These are phyloP conservation scores for Parnassius mnemosyne DNA, from an alignment of 2,888 invertebrate species.

Conservation along the genomic window DNA sequence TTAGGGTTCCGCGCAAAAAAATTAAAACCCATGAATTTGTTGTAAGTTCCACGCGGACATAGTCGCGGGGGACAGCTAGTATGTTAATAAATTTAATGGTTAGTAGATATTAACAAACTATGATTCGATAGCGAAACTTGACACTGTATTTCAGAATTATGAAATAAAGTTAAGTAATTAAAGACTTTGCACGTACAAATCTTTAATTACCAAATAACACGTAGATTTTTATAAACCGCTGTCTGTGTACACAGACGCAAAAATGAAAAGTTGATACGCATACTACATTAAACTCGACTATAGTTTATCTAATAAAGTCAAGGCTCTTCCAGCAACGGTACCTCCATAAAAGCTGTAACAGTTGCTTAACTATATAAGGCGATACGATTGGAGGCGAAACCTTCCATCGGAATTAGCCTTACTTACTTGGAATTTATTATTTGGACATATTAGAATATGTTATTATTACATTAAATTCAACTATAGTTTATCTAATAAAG, in stretches of 20 bases:
- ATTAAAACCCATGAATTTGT: no score
- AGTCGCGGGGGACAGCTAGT: no score
- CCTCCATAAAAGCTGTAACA: background rate
- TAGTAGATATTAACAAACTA: no score
- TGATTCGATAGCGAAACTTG: background rate
- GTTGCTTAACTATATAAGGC: slow-evolving; percentile 11
- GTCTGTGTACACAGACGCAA: slow-evolving; percentile 5
- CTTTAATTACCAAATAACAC: slow-evolving; percentile 10
- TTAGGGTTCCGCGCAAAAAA: no score
- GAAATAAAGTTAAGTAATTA: slow-evolving; percentile 6
- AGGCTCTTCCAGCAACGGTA: slow-evolving; percentile 25
- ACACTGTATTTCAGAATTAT: background rate
- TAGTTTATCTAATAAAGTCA: slow-evolving; percentile 28
- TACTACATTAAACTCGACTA: slow-evolving; percentile 16
- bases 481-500: slow-evolving; percentile 24
- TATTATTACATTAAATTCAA: slow-evolving; percentile 19
- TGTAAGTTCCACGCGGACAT: no score
- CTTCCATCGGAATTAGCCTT: background rate
- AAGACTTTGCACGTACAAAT: background rate
- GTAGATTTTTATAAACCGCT: background rate
- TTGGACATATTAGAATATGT: no score
- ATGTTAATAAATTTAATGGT: no score
- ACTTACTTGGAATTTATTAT: no score
- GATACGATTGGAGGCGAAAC: slow-evolving; percentile 3
- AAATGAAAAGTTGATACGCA: slow-evolving; percentile 15